Evolutionary conservation across 2,797 vertebrate genomes (phyloP).

Genomic region (Halcyon badia): DNA sequence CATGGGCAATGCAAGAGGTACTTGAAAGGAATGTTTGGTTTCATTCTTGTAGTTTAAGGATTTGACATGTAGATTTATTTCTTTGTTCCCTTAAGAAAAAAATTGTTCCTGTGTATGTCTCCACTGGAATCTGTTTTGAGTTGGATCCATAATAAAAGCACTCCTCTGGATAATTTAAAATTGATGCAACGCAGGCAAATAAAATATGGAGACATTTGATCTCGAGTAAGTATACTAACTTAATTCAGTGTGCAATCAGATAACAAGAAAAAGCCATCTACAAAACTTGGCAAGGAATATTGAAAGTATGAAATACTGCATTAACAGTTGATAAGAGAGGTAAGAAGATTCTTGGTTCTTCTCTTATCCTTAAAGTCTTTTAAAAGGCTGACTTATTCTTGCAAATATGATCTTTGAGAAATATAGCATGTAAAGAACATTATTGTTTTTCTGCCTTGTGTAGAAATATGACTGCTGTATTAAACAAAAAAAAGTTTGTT

Average conservation of each 20-base stretch:
- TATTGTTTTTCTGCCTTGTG: not conserved
- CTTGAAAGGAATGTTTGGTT: not conserved
- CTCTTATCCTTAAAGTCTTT: not conserved
- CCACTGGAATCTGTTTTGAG: not conserved
- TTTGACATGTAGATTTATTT: not conserved
- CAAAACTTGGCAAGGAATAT: not conserved
- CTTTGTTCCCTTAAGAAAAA: not conserved
- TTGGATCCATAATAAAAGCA: not conserved
- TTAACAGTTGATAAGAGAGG: not conserved
- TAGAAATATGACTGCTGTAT: not conserved
- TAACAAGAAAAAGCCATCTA: not conserved
- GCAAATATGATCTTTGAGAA: not conserved
- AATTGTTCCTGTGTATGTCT: not conserved
- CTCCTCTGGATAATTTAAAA: not conserved
- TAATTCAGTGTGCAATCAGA: not conserved
- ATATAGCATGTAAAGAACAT: not conserved
- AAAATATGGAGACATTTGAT: not conserved
- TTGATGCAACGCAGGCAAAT: not conserved
- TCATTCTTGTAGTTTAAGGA: not conserved
- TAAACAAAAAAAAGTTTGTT: not conserved
- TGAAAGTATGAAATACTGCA: not conserved
- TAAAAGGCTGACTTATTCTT: not conserved
- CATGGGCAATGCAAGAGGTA: not conserved
- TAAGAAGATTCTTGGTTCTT: not conserved
- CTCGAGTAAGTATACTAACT: not conserved